These are phyloP conservation scores for Drosophila nigrodunni DNA, from an alignment of 1,140 invertebrate genomes.

Conservation along the genomic window DNA sequence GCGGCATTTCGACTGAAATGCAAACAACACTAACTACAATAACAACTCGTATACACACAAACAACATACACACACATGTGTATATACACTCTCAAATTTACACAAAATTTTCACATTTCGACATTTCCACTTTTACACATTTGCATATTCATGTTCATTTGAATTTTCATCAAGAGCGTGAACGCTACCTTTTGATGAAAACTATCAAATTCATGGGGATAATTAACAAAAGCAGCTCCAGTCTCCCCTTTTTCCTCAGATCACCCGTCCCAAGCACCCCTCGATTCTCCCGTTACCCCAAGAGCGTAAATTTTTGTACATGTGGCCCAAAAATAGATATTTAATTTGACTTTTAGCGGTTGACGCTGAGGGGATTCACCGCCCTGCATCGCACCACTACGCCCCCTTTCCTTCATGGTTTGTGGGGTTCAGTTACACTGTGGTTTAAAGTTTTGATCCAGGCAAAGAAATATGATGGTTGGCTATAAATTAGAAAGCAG, in stretches of 20 bases:
- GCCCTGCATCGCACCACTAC: too few relatives aligned
- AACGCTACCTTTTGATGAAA: conserved; percentile 53
- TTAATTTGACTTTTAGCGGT: conserved; percentile 54
- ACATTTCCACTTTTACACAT: conserved; percentile 46
- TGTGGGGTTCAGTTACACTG: conserved; percentile 37
- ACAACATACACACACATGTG: conserved; percentile 1
- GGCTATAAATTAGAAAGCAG: conserved; percentile 43
- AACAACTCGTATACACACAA: conserved; percentile 11
- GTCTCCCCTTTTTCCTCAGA: background rate
- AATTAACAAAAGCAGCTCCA: conserved; percentile 51
- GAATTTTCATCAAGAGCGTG: conserved; percentile 36
- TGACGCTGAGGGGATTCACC: conserved; percentile 16
- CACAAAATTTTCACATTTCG: conserved; percentile 35
- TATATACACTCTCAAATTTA: background rate
- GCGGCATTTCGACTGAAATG: conserved; percentile 48
- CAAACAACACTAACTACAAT: conserved; percentile 40
- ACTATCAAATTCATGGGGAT: conserved; percentile 59
- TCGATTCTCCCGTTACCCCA: too few relatives aligned
- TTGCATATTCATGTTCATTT: conserved; percentile 56
- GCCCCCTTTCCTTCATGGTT: too few relatives aligned
- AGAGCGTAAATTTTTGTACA: conserved; percentile 42
- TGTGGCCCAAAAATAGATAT: conserved; percentile 54
- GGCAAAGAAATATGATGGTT: conserved; percentile 45
- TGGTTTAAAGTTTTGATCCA: conserved; percentile 48
- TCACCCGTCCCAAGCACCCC: background rate